Base-by-base conservation (phyloP, 2,113 vertebrate species). In the Rhabdornis inornatus region DNA sequence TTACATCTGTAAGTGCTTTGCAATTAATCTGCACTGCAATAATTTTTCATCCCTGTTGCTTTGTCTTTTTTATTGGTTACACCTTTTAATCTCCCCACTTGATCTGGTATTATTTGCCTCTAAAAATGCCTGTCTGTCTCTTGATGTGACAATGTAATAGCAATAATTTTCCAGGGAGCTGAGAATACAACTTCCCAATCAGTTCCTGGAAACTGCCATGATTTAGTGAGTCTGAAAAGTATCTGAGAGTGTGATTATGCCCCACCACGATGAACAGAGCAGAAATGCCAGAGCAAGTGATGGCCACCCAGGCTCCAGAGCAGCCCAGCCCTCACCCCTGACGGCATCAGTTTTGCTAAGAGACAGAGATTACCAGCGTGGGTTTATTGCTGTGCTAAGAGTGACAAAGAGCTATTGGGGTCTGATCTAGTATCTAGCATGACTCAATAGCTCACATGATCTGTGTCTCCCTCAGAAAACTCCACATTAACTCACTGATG, bases 1-100 rank as follows among this genome's bases (percentile, higher is more conserved):
- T 93, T 71, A 57, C 33, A 56, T 60, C 60, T 80, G 35, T 68
- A 78, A 89, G 40, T 50, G 53, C 33, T 78, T 72, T 78, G 52
- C 30, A 85, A 86, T 89, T 94, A 79, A 92, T 77, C 83, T 81
- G 47, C 55, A 69, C 59, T 44, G 35, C 44, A 81, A 42, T 44
- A 47, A 64, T 89, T 84, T 92, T 79, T 77, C 68, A 63, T 83
- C 64, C 76, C 71, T 71, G 25, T 68, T 91, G 33, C 44, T 92
- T 87, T 87, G n/a, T 69, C 63, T 80, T 87, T 88, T 95, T 89
- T 71, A 84, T 80, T 84, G 72, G 63, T 37, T 90, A 74, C n/a
- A 83, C 35, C 37, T 91, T 83, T 92, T 81, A 64, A 27, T 72
- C 68, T 93, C 59, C 23, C 28, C 39, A 77, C 8, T n/a, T 71